phyloP scores from a whole-genome alignment of 2,888 invertebrate species.

The Trachelus stipa region DNA sequence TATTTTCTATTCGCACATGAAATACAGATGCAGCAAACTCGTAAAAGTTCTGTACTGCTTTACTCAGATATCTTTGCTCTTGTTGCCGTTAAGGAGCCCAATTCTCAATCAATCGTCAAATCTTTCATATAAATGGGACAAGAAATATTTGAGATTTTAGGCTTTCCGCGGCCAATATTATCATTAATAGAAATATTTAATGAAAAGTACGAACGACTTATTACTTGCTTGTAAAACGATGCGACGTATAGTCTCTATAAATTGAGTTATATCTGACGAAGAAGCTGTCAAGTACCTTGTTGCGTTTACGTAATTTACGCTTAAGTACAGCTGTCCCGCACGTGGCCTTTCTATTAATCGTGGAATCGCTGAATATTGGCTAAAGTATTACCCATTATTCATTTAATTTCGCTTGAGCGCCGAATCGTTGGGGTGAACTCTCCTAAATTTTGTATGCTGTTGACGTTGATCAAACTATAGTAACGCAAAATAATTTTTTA shows the following conservation, averaged over 20 bases:
- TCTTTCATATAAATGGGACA: neutral
- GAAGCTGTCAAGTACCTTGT: constrained; percentile 42
- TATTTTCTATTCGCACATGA: neutral
- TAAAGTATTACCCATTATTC: neutral
- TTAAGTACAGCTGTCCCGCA: constrained; percentile 13
- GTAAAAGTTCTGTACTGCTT: too few relatives aligned
- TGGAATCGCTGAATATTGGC: constrained; percentile 22
- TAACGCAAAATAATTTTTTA: neutral
- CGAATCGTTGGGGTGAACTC: neutral
- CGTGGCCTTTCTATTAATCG: constrained; percentile 40
- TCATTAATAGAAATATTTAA: too few relatives aligned
- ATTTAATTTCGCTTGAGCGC: neutral
- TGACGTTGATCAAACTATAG: neutral
- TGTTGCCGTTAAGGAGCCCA: neutral
- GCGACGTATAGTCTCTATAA: constrained; percentile 6
- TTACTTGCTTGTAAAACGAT: neutral
- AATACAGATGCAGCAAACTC: too few relatives aligned
- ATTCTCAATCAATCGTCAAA: neutral
- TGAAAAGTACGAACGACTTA: neutral
- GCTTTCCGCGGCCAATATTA: too few relatives aligned
- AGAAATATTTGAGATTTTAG: too few relatives aligned
- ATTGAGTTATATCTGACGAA: constrained; percentile 51
- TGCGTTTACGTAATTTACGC: constrained; percentile 52
- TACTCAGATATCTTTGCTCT: neutral
- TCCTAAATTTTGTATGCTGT: neutral